Conservation (phyloP, 92 coral and sea anemone genomes). For the Phenganax marumi region DNA sequence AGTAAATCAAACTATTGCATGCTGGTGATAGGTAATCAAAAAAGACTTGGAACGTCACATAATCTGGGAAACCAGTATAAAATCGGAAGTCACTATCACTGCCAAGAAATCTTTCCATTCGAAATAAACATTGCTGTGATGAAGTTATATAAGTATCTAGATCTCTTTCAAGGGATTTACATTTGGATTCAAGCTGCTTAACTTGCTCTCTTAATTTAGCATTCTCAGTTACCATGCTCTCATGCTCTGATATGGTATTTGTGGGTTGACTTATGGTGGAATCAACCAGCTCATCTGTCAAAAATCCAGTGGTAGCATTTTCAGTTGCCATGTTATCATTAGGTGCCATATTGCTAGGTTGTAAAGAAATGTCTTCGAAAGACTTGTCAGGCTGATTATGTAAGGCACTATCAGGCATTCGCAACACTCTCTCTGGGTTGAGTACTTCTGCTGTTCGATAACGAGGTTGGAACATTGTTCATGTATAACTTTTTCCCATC, state of each 20-base stretch:
- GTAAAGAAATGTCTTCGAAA: too few species aligned
- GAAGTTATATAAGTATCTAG: neutral
- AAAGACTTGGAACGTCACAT: slow-evolving; percentile 5
- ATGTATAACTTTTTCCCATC: slow-evolving; percentile 20
- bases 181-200: neutral
- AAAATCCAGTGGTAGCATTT: too few species aligned
- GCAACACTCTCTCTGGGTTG: slow-evolving; percentile 5
- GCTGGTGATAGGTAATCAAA: slow-evolving; percentile 42
- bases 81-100: slow-evolving; percentile 26
- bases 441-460: slow-evolving; percentile 4
- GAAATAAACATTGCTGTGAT: neutral
- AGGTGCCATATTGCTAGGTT: too few species aligned
- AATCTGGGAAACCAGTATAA: slow-evolving; percentile 35
- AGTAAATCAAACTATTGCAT: slow-evolving; percentile 35
- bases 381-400: neutral
- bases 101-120: slow-evolving; percentile 24
- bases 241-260: too few species aligned
- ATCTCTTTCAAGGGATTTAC: neutral
- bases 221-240: slow-evolving; percentile 1
- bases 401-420: neutral
- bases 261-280: too few species aligned
- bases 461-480: slow-evolving; percentile 22
- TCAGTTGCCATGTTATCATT: too few species aligned
- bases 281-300: too few species aligned
- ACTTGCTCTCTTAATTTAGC: neutral